Percentiles rank a stretch among this genome's conserved stretches.
These are phyloP conservation scores for Microtus montanus DNA, from an alignment of 2,113 vertebrate genomes.

Conservation along the genomic window DNA sequence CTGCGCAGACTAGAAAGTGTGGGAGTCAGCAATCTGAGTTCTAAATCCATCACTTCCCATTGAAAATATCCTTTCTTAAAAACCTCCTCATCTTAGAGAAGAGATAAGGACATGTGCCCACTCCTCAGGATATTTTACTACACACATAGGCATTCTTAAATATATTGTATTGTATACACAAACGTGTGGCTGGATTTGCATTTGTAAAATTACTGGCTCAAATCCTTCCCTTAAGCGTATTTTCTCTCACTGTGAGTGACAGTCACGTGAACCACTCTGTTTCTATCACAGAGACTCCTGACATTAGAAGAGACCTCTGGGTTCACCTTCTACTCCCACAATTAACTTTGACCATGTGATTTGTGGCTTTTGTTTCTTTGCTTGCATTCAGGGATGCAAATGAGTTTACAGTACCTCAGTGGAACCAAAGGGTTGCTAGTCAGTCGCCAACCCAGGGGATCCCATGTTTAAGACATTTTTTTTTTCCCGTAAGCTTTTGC, in stretches of 20 bases:
- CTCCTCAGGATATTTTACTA: constrained; percentile 19
- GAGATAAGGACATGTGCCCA: neutral
- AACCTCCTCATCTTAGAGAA: neutral
- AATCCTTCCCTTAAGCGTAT: constrained; percentile 10
- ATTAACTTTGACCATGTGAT: neutral
- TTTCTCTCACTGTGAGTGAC: neutral
- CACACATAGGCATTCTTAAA: neutral
- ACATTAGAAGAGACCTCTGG: neutral
- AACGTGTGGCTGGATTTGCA: neutral
- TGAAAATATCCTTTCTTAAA: constrained; percentile 18
- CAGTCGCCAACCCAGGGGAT: neutral
- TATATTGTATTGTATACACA: neutral
- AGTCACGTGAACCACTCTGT: neutral
- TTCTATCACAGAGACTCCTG: neutral
- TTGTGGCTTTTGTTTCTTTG: neutral
- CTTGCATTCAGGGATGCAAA: neutral
- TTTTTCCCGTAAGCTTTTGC: neutral
- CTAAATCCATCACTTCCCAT: neutral
- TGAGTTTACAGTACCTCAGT: neutral
- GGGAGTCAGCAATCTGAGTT: neutral
- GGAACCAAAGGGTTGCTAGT: neutral
- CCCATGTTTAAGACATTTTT: neutral
- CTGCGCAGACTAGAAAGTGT: neutral
- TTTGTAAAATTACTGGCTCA: neutral
- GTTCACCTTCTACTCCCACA: neutral